These are phyloP conservation scores for Zosterops borbonicus DNA, from an alignment of 2,113 vertebrate genomes.

Conservation along the genomic window DNA sequence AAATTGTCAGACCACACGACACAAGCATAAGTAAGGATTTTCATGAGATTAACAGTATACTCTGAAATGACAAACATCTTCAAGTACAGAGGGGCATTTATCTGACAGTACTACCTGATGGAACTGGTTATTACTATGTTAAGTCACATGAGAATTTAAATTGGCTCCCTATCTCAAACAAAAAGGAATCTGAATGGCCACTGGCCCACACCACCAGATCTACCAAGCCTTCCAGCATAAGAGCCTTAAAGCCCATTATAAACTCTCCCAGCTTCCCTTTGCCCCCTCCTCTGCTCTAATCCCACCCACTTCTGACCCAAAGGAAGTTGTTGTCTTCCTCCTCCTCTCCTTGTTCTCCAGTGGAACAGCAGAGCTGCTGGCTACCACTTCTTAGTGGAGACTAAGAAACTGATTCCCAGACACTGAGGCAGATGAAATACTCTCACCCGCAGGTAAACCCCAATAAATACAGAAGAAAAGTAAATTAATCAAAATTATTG, in stretches of 20 bases:
- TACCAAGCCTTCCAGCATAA: neutral
- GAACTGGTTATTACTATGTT: neutral
- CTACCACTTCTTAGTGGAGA: neutral
- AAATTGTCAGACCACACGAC: neutral
- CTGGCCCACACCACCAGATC: neutral
- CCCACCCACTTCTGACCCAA: neutral
- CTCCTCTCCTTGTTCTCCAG: neutral
- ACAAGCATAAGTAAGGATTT: neutral
- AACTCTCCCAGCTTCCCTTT: neutral
- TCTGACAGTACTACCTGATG: neutral
- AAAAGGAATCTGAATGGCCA: neutral
- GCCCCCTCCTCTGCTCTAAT: neutral
- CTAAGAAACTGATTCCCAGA: neutral
- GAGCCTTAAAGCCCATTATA: neutral
- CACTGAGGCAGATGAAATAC: neutral
- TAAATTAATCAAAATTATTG: neutral
- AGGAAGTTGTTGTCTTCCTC: neutral
- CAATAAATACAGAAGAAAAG: neutral
- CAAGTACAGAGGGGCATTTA: neutral
- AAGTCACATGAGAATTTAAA: neutral
- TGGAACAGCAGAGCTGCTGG: neutral
- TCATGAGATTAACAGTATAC: neutral
- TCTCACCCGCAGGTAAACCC: neutral
- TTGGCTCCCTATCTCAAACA: neutral
- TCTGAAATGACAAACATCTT: neutral